Conservation (phyloP, 2,888 invertebrate genomes). For the Luperina testacea region DNA sequence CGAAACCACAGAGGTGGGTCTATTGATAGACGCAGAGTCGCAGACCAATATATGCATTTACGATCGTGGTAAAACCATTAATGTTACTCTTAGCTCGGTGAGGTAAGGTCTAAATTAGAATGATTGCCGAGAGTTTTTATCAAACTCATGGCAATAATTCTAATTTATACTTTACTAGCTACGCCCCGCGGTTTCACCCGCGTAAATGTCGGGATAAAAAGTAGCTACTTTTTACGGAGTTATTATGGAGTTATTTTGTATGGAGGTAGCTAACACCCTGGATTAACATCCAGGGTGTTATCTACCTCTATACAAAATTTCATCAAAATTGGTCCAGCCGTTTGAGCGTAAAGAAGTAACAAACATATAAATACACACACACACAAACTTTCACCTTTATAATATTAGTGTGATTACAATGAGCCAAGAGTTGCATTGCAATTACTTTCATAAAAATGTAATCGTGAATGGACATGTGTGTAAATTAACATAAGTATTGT, state of each 20-base stretch:
- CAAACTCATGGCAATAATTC: neutral
- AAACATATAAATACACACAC: too few relatives aligned
- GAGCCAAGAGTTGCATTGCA: neutral
- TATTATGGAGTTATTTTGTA: too few relatives aligned
- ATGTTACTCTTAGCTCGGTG: neutral
- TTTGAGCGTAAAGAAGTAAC: too few relatives aligned
- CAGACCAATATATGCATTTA: neutral
- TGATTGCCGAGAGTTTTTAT: neutral
- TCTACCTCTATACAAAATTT: too few relatives aligned
- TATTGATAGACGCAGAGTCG: neutral
- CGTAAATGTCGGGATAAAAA: too few relatives aligned
- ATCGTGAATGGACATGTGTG: too few relatives aligned
- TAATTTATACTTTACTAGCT: neutral
- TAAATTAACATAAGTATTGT: neutral
- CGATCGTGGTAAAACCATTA: neutral
- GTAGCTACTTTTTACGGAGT: too few relatives aligned
- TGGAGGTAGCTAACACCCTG: too few relatives aligned
- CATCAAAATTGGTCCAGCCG: too few relatives aligned
- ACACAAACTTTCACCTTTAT: too few relatives aligned
- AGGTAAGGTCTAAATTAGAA: neutral
- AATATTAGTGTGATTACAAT: neutral
- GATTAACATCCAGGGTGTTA: too few relatives aligned
- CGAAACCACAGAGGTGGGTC: constrained; percentile 2
- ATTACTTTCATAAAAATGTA: neutral
- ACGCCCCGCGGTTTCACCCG: too few relatives aligned